Evolutionary conservation across 2,797 vertebrate genomes (phyloP).

Genomic region (Pangasius macronema): DNA sequence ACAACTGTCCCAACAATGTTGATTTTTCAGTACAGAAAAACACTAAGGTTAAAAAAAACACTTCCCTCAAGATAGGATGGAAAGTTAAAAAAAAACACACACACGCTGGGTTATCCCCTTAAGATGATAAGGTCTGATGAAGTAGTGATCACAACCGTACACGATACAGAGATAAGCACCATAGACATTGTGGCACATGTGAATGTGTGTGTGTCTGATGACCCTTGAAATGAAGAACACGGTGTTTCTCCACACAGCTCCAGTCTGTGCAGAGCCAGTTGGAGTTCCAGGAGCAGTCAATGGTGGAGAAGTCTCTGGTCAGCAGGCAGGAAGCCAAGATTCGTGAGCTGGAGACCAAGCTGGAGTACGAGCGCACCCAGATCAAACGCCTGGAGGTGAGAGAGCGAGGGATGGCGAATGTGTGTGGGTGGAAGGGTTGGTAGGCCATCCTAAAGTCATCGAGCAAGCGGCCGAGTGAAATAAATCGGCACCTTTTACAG

Average conservation of each 20-base stretch:
- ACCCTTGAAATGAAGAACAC: slow-evolving; percentile 17
- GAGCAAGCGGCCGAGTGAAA: slow-evolving; percentile 12
- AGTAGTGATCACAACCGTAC: neutral
- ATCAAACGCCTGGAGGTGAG: slow-evolving; percentile 93
- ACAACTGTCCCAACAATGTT: neutral
- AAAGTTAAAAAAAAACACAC: neutral
- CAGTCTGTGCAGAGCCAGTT: slow-evolving; percentile 95
- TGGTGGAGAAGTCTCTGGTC: slow-evolving; percentile 97
- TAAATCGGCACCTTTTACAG: slow-evolving; percentile 19
- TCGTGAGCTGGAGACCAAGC: slow-evolving; percentile 93
- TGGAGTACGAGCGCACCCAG: slow-evolving; percentile 95
- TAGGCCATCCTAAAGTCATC: slow-evolving; percentile 6
- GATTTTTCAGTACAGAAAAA: neutral
- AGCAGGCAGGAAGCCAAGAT: slow-evolving; percentile 98
- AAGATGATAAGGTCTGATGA: neutral
- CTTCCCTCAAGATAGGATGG: neutral
- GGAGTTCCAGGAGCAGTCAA: slow-evolving; percentile 95
- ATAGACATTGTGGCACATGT: neutral
- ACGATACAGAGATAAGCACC: neutral
- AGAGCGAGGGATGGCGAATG: neutral
- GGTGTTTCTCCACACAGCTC: slow-evolving; percentile 71
- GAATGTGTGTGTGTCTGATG: neutral
- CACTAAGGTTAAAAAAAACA: neutral
- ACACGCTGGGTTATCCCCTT: neutral
- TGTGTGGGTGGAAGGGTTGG: slow-evolving; percentile 6